Conservation (phyloP, 1,140 invertebrate genomes). For the Platorchestia sp. region DNA sequence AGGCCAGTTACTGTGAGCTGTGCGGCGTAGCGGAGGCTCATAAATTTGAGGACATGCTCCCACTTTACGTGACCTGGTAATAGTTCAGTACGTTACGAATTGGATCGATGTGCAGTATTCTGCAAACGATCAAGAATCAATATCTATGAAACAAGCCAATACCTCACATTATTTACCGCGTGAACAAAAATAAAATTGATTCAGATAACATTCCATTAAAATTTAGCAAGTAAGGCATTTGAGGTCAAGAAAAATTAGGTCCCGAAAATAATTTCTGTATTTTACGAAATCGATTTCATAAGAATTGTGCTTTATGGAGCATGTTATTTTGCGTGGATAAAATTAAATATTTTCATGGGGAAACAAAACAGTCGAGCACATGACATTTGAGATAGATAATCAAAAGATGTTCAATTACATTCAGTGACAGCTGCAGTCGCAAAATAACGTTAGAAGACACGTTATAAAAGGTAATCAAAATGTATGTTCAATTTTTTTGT, state of each 20-base stretch:
- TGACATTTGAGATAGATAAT: background rate
- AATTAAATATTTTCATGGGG: background rate
- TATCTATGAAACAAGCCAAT: background rate
- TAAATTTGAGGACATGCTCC: background rate
- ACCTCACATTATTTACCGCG: background rate
- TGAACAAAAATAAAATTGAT: background rate
- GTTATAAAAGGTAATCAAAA: background rate
- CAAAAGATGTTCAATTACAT: background rate
- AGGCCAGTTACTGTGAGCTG: background rate
- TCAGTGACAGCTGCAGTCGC: background rate
- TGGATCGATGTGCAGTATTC: background rate
- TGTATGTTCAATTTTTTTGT: background rate
- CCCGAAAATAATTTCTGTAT: background rate
- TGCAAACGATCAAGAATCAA: background rate
- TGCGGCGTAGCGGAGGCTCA: conserved; percentile 29
- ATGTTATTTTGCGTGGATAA: background rate
- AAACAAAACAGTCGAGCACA: background rate
- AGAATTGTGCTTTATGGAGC: background rate
- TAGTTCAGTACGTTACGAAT: conserved; percentile 44
- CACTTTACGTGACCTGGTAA: background rate
- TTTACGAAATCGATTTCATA: too few relatives aligned
- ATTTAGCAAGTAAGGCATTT: background rate
- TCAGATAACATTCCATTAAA: background rate
- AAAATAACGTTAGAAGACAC: background rate
- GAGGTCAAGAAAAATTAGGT: background rate